These are phyloP conservation scores for Sciurus carolinensis DNA, from an alignment of 2,797 vertebrate genomes.

Conservation along the genomic window DNA sequence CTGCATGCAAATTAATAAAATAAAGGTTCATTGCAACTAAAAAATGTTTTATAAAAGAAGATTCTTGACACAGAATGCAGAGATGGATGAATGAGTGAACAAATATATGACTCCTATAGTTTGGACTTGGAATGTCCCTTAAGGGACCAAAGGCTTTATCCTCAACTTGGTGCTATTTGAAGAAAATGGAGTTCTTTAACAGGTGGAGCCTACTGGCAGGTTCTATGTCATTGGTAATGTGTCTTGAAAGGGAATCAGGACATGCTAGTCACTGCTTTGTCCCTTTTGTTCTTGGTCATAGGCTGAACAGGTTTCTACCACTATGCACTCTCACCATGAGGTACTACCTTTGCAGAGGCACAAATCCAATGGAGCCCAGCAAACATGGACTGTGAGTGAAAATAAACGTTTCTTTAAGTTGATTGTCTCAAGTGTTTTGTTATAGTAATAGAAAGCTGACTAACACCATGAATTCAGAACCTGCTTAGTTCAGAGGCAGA, in stretches of 20 bases:
- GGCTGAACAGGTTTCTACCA: not conserved
- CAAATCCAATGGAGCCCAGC: not conserved
- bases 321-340: too few relatives aligned
- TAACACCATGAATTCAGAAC: not conserved
- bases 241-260: rapidly evolving
- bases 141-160: not conserved
- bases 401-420: not conserved
- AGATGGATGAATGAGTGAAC: not conserved
- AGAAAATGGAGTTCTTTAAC: too few relatives aligned
- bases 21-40: too few relatives aligned
- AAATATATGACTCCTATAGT: not conserved
- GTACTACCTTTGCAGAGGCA: not conserved
- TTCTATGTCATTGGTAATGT: not conserved
- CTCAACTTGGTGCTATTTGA: too few relatives aligned
- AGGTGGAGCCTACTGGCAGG: rapidly evolving
- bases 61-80: too few relatives aligned
- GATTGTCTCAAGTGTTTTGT: too few relatives aligned
- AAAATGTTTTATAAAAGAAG: too few relatives aligned
- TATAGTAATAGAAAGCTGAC: not conserved
- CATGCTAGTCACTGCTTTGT: not conserved
- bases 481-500: not conserved
- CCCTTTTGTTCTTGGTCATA: not conserved
- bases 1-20: too few relatives aligned
- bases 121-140: not conserved
- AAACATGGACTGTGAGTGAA: not conserved